Evolutionary conservation across 2,888 invertebrate genomes (phyloP).

Genomic region (Oxystoma pomonae): DNA sequence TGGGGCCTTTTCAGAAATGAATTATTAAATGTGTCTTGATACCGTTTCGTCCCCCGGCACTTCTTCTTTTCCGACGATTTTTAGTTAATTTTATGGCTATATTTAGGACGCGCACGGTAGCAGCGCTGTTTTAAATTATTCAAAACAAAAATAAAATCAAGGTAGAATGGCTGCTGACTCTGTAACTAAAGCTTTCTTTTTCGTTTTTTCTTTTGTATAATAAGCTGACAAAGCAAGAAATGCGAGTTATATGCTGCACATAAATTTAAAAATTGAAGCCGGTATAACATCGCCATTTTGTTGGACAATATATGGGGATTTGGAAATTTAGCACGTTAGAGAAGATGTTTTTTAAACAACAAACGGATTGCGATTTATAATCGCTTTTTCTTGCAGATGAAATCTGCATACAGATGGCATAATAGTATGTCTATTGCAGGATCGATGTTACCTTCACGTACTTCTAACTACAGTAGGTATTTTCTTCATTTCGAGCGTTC

Average conservation of each 20-base stretch:
- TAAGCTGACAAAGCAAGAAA: not conserved
- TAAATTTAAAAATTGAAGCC: not conserved
- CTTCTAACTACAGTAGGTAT: no score
- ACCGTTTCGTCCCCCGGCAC: slow-evolving; percentile 31
- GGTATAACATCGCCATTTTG: not conserved
- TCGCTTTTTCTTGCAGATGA: no score
- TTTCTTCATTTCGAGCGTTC: no score
- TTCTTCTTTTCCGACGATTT: slow-evolving; percentile 13
- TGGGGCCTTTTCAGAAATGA: slow-evolving; percentile 38
- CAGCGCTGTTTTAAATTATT: slow-evolving; percentile 27
- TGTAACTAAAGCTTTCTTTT: not conserved
- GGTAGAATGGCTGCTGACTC: slow-evolving; percentile 20
- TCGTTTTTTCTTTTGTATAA: not conserved
- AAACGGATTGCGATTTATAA: no score
- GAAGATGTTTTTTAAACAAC: no score
- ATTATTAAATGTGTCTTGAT: slow-evolving; percentile 45
- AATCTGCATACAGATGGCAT: no score
- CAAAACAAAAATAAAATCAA: slow-evolving; percentile 25
- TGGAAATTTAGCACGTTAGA: no score
- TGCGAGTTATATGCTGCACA: not conserved
- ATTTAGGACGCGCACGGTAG: slow-evolving; percentile 29
- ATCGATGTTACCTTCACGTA: no score
- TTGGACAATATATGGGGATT: no score
- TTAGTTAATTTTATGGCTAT: slow-evolving; percentile 35
- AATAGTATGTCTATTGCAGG: no score